These are phyloP conservation scores for Erinaceus europaeus DNA, from an alignment of 2,113 vertebrate species.

Conservation along the genomic window DNA sequence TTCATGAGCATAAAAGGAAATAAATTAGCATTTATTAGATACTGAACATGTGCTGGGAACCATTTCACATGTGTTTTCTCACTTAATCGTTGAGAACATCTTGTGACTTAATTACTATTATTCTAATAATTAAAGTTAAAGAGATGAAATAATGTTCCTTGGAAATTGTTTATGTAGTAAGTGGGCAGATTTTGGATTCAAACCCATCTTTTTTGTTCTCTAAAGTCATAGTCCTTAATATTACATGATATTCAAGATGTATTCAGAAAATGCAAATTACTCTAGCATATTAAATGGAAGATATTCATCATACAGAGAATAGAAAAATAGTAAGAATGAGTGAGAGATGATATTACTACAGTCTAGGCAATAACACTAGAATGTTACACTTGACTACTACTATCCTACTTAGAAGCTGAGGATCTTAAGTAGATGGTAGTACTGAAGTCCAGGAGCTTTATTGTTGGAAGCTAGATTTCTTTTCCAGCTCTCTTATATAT, in stretches of 20 bases:
- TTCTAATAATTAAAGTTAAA: conserved; percentile 50
- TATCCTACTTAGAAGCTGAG: not conserved
- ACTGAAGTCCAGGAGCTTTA: not conserved
- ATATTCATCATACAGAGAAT: not conserved
- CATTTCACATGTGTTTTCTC: conserved; percentile 54
- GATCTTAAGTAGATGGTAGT: accelerated
- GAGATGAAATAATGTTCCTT: conserved; percentile 5
- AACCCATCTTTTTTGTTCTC: not conserved
- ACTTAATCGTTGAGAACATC: conserved; percentile 42
- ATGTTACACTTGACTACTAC: not conserved
- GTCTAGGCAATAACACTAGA: not conserved
- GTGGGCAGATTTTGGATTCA: not conserved
- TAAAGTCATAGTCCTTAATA: not conserved
- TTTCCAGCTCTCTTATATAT: not conserved
- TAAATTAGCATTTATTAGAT: conserved; percentile 35
- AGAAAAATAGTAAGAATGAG: not conserved
- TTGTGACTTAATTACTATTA: conserved; percentile 56
- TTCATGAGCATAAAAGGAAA: conserved; percentile 10
- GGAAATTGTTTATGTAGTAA: conserved; percentile 24
- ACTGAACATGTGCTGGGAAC: conserved; percentile 37
- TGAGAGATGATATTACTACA: not conserved
- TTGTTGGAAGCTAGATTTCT: not conserved
- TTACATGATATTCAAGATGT: not conserved
- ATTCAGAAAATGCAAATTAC: not conserved
- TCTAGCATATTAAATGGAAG: not conserved